phyloP scores from a whole-genome alignment of 1,140 invertebrate genomes.

The Drosophila pachea region DNA sequence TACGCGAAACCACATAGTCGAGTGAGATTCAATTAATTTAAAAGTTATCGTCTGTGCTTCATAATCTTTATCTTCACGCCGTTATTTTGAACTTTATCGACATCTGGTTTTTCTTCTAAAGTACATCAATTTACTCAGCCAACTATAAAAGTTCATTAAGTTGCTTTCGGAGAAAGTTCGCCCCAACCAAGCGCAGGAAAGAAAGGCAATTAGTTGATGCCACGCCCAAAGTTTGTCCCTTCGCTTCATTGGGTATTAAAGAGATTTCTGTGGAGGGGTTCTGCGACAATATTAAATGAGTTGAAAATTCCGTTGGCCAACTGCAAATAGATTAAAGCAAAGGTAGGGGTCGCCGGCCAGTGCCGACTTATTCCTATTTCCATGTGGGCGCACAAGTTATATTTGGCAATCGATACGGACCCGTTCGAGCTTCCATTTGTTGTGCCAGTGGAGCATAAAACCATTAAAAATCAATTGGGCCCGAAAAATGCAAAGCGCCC shows the following conservation, averaged over 20 bases:
- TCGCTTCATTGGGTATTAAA: slow-evolving; percentile 43
- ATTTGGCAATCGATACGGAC: slow-evolving; percentile 42
- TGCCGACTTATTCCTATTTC: slow-evolving; percentile 22
- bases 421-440: slow-evolving; percentile 44
- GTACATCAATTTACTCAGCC: neutral
- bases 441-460: slow-evolving; percentile 49
- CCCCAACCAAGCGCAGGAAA: slow-evolving; percentile 20
- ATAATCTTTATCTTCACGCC: no score
- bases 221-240: slow-evolving; percentile 18
- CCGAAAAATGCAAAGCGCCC: slow-evolving; percentile 52
- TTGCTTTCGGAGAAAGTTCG: slow-evolving; percentile 18
- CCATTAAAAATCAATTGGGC: slow-evolving; percentile 72
- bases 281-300: neutral
- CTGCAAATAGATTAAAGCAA: slow-evolving; percentile 29
- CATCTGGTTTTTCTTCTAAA: no score
- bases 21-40: no score
- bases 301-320: neutral
- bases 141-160: slow-evolving; percentile 8
- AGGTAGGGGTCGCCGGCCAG: neutral
- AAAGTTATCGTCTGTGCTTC: no score
- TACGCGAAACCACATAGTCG: no score
- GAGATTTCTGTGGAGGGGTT: slow-evolving; percentile 39
- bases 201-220: slow-evolving; percentile 51
- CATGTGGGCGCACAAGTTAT: slow-evolving; percentile 39
- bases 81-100: no score